Evolutionary conservation across 2,797 vertebrate species (phyloP), one percentile per base, ranked within the genome.

Genomic region (Melanotaenia parkinsoni): DNA sequence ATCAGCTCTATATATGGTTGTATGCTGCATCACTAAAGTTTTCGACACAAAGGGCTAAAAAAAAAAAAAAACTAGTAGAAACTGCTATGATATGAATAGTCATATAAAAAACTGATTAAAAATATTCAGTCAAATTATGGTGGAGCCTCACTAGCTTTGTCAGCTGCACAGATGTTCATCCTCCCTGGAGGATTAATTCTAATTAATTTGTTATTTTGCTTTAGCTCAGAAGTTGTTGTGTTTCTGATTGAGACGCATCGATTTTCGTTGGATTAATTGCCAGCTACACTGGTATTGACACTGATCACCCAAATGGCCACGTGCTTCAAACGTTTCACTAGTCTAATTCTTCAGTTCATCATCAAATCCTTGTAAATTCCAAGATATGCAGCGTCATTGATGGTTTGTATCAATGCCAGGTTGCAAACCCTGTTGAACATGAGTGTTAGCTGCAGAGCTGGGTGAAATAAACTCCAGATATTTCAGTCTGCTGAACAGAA

Each of bases 11-110:
- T 67, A 28, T 50, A 43, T 13, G 45, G 51, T 37, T 70, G 28
- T 77, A 33, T 33, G 28, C 66, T 72, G 60, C 63, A 63, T 24
- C 61, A 18, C 73, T 51, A 10, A 11, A 65, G 50, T 79, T 72
- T 71, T 35, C 79, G 24, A 43, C n/a, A 24, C 26, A 54, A 70
- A 53, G 4, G 38, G 60, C 62, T 60, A 58, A 66, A 72, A 37
- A 4, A 3, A 12, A 28, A 28, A 76, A 56, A 45, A 20, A 58
- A 65, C 4, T 30, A 30, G 28, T 12, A 18, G 22, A 64, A 54
- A 62, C 9, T 14, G 20, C 24, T 30, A 6, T 62, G 0, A 65
- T 53, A 65, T 74, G 30, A 60, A 67, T 50, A 26, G 50, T 70
- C 24, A 45, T 45, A 50, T 8, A 10, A 30, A 72, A 74, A 11